Evolutionary conservation across 2,888 invertebrate species (phyloP).

Genomic region (Bugulina stolonifera): DNA sequence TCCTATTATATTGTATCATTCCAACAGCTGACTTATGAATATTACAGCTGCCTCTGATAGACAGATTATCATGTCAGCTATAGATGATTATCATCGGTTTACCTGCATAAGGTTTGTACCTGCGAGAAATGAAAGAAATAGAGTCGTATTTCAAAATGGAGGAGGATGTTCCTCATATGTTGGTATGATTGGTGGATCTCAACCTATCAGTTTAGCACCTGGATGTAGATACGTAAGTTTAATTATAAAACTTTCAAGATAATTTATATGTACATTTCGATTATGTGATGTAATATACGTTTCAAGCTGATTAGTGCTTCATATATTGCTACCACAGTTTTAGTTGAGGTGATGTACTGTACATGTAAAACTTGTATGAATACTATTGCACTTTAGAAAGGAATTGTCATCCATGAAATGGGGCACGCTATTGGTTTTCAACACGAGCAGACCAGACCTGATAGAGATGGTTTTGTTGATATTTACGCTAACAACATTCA

Average conservation of each 20-base stretch:
- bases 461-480: conserved; percentile 28
- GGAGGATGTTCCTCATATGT: conserved; percentile 70
- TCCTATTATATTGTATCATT: no score
- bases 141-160: conserved; percentile 34
- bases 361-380: no score
- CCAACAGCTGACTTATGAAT: no score
- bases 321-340: no score
- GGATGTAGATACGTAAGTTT: conserved; percentile 45
- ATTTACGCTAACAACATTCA: conserved; percentile 27
- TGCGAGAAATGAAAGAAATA: conserved; percentile 33
- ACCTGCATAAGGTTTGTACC: conserved; percentile 36
- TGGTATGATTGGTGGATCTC: conserved; percentile 68
- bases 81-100: conserved; percentile 36
- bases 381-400: conserved; percentile 29
- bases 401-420: conserved; percentile 28
- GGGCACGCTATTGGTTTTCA: conserved; percentile 31
- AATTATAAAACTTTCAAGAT: no score
- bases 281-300: no score
- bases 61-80: conserved; percentile 32
- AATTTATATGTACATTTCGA: no score
- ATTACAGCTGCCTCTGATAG: conserved; percentile 29
- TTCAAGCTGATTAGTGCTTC: no score
- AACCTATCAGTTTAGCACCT: conserved; percentile 63
- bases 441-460: conserved; percentile 30
- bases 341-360: no score